phyloP scores from a whole-genome alignment of 2,797 vertebrate species.

The Uromys caudimaculatus region DNA sequence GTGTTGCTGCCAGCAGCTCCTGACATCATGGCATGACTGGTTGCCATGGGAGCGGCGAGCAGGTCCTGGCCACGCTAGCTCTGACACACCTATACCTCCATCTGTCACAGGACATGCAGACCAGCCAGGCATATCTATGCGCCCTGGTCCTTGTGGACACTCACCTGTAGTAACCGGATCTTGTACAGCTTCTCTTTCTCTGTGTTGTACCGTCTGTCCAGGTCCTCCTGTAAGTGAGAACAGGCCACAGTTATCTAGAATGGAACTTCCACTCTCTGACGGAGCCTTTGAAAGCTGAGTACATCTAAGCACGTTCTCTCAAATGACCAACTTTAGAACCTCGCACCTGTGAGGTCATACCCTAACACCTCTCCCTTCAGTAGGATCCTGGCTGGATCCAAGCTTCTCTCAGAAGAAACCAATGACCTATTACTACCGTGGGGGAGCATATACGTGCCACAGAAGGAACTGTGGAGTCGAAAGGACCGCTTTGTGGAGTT shows the following conservation, averaged over 20 bases:
- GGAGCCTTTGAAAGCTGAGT: neutral
- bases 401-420: neutral
- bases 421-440: neutral
- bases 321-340: neutral
- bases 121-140: neutral
- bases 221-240: conserved; percentile 91
- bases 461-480: neutral
- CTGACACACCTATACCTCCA: neutral
- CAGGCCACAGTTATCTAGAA: conserved; percentile 39
- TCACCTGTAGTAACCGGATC: conserved; percentile 97
- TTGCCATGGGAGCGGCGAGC: neutral
- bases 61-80: neutral
- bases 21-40: neutral
- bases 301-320: neutral
- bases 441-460: neutral
- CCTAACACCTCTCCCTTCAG: neutral
- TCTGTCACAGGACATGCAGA: neutral
- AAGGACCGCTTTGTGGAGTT: neutral
- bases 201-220: conserved; percentile 93
- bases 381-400: neutral
- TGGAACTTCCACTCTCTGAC: neutral
- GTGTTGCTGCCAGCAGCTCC: neutral
- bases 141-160: conserved; percentile 65
- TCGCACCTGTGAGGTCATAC: neutral
- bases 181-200: conserved; percentile 97